Base-by-base conservation (phyloP, 2,888 invertebrate species). In the Xestia ashworthii region DNA sequence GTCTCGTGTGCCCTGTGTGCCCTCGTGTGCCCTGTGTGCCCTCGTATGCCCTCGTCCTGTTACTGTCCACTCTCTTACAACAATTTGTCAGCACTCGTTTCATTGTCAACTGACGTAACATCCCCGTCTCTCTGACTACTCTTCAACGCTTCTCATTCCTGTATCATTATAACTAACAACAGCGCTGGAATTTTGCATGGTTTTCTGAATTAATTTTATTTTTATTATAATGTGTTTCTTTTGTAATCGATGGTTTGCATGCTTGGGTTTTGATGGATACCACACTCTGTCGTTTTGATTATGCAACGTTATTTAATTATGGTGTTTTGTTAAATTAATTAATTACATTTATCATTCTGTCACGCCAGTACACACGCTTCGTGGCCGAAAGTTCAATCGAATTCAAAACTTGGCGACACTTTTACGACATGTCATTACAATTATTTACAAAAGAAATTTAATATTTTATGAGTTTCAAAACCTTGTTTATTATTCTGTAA, bases 11-110 rank as follows among this genome's bases (percentile, higher is more conserved):
- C 75, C n/a, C 44, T 55, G 87, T 78, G 86, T 85, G 78, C 82
- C 71, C 81, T 83, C 85, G 60, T 82, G 74, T 84, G 71, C 71
- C 82, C 85, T 81, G 81, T 64, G 73, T 74, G 53, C 53, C n/a
- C 16, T 60, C 71, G 85, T 77, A 70, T 81, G 77, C 79, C 80
- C 80, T 64, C 75, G 75, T 67, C 73, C 84, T 81, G 73, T 84
- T 82, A 81, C 76, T 89, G 78, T 88, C 82, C 81, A 81, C 84
- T 69, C 83, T 89, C 79, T 77, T 81, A 80, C 50, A 82, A 79
- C 78, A 79, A 81, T 84, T 82, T 87, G 85, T 87, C 84, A 86
- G 86, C 89, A 88, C 89, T 81, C 72, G 71, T 81, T 73, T 89
- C 79, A 66, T 83, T 88, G 74, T 83, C 46, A 78, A 78, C 78